phyloP scores from a whole-genome alignment of 1,140 invertebrate species.

The Neelides sp. region DNA sequence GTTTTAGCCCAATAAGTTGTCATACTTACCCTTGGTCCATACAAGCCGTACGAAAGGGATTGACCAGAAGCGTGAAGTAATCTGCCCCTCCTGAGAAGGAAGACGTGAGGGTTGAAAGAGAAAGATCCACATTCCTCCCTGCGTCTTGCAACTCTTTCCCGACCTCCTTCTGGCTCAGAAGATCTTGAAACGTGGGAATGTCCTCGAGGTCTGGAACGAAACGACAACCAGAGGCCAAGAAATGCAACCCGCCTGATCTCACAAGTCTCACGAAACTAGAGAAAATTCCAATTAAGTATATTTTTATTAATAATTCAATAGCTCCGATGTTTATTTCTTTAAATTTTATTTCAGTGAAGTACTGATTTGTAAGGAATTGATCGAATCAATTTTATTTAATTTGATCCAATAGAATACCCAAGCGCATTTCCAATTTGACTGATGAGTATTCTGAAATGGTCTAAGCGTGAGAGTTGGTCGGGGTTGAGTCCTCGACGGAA shows the following conservation, averaged over 20 bases:
- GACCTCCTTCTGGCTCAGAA: conserved; percentile 5
- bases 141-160: conserved; percentile 43
- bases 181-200: conserved; percentile 48
- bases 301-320: too few species aligned
- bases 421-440: conserved; percentile 56
- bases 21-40: conserved; percentile 44
- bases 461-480: conserved; percentile 76
- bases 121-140: conserved; percentile 58
- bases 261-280: conserved; percentile 79
- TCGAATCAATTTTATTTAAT: too few species aligned
- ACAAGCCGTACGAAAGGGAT: conserved; percentile 83
- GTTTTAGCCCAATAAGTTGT: too few species aligned
- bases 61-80: conserved; percentile 86
- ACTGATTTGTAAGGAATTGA: too few species aligned
- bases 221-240: conserved; percentile 74
- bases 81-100: conserved; percentile 88
- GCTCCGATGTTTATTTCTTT: too few species aligned
- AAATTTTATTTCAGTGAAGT: too few species aligned
- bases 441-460: conserved; percentile 82
- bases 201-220: conserved; percentile 77
- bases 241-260: conserved; percentile 81
- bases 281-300: too few species aligned
- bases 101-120: conserved; percentile 61
- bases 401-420: conserved; percentile 39
- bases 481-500: conserved; percentile 75